Evolutionary conservation across 1,140 invertebrate genomes (phyloP), one percentile per base, ranked within the genome.

Genomic region (Seison nebaliae): DNA sequence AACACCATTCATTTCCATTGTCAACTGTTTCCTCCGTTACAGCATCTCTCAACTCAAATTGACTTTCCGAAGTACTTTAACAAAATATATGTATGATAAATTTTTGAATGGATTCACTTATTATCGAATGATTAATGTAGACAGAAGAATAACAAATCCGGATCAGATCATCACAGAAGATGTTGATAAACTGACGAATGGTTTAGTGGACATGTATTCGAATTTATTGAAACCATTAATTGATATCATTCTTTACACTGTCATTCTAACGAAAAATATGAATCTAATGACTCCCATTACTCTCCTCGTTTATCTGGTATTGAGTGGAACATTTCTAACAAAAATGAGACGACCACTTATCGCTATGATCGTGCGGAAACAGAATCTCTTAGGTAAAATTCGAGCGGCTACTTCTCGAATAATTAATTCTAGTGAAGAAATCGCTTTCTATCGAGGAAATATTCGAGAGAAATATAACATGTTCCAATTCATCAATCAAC

Each of bases 371-470:
- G 75, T 84, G 0, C 69, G 70, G 46, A 86, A 96, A 53, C 86
- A 94, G 59, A 76, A 79, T 55, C 57, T 93, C 7, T 88, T 96
- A 63, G 88, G 86, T 43, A 84, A 96, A 66, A 88, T 83, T 57
- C 69, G 88, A 51, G 88, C 80, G 51, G 79, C 94, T 15, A 86
- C 94, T 57, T 81, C 81, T 5, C 65, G 88, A 19, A 60, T 96
- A 4, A 94, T 94, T 28, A 83, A 80, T 0, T 91, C 94, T 58
- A 80, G 81, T 14, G 88, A 96, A 62, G 88, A 96, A 63, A 70
- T 94, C 43, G 84, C 86, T 2, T 96, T 94, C 59, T 94, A 93
- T 55, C 68, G 83, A 60, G 83, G 83, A 46, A 83, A 81, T 49
- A 63, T 65, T 29, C 67, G 77, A 22, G 86, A 94, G 57, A 76